Evolutionary conservation across 2,113 vertebrate species (phyloP), one percentile per base, ranked within the genome.

Genomic region (Progne subis): DNA sequence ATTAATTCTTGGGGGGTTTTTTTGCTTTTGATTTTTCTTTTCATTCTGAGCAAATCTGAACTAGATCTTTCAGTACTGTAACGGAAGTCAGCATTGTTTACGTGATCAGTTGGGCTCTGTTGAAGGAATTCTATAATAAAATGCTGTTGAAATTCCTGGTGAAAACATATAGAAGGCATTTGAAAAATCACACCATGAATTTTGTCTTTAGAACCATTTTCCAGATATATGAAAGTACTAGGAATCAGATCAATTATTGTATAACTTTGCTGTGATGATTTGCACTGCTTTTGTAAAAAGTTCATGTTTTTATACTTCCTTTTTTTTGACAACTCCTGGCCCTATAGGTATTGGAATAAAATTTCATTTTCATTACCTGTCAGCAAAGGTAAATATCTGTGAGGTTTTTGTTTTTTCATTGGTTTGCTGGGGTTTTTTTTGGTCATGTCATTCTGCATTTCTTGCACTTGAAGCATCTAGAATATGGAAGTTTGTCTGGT

Each of bases 121-220:
- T 78, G 34, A 68, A 70, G 44, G 55, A 94, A 82, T 72, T 70
- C 31, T 72, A 6, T 11, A 49, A 34, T 44, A 86, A 92, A 92
- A 87, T 44, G 7, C 14, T 53, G 81, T 44, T 95, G 71, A 81
- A 82, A 71, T 96, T 96, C n/a, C 23, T 84, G 56, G 44, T 94
- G 52, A 96, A 75, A 96, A 82, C 11, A 34, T 43, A 29, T 5
- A 57, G 39, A 64, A 37, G 18, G 32, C 18, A 41, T 93, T 81
- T 71, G 80, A 85, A 95, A 96, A 88, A 75, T 92, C 29, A 37
- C 8, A 18, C 17, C 2, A 26, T 18, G 6, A 46, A 43, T 76
- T 89, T 86, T 86, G 21, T 59, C 43, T 79, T 82, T 75, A 91
- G 63, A 70, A 16, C 26, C 11, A 34, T 90, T 92, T 88, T 92